Percentiles rank a stretch among this genome's conserved stretches.
phyloP scores from a whole-genome alignment of 2,797 vertebrate species.

The Mionectes olivaceus region DNA sequence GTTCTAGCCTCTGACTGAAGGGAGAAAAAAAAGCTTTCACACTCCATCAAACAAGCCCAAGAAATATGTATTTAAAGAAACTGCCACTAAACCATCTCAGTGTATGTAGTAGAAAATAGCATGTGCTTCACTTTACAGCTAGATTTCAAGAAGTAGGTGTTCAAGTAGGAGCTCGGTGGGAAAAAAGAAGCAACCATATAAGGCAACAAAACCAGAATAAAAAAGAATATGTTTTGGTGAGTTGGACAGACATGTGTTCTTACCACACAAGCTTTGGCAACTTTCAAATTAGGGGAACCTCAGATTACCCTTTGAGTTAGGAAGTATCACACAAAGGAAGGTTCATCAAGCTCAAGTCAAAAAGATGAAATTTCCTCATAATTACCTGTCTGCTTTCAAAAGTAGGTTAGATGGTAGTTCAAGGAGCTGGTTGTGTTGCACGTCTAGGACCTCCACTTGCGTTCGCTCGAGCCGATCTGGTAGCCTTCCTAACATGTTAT shows the following conservation, averaged over 20 bases:
- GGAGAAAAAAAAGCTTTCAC: slow-evolving; percentile 23
- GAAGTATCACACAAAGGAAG: background rate
- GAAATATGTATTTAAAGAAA: slow-evolving; percentile 57
- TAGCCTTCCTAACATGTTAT: slow-evolving; percentile 89
- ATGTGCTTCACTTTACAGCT: slow-evolving; percentile 19
- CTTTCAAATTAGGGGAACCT: slow-evolving; percentile 3
- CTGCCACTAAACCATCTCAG: slow-evolving; percentile 49
- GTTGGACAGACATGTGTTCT: slow-evolving; percentile 39
- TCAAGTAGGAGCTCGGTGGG: slow-evolving; percentile 9
- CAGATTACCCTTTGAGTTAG: slow-evolving; percentile 7
- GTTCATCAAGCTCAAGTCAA: background rate
- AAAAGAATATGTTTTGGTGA: slow-evolving; percentile 12
- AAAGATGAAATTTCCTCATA: background rate
- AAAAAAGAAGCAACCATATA: slow-evolving; percentile 49
- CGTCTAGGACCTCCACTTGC: slow-evolving; percentile 91
- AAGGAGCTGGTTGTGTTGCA: slow-evolving; percentile 94
- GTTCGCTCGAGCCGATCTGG: slow-evolving; percentile 91
- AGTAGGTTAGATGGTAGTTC: slow-evolving; percentile 94
- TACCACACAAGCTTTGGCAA: slow-evolving; percentile 12
- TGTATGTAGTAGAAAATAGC: slow-evolving; percentile 40
- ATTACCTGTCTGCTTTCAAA: slow-evolving; percentile 93
- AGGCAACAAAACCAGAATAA: slow-evolving; percentile 42
- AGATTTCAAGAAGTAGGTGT: slow-evolving; percentile 61
- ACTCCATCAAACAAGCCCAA: slow-evolving; percentile 42
- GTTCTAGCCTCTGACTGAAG: slow-evolving; percentile 52